Evolutionary conservation across 2,113 vertebrate genomes (phyloP).

Genomic region (Cyanocitta stelleri): DNA sequence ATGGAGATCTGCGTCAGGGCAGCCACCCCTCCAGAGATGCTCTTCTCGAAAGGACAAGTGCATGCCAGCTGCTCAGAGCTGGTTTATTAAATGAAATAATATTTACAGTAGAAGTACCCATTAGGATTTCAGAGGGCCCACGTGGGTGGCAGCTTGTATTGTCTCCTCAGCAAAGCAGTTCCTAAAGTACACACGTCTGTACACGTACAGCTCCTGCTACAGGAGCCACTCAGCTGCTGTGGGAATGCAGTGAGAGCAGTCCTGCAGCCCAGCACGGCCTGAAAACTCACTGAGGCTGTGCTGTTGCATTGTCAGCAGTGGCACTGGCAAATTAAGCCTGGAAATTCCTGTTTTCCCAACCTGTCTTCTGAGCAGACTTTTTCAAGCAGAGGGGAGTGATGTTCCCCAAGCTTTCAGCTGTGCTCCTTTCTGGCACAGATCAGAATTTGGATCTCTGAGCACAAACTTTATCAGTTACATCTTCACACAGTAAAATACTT

Average conservation of each 20-base stretch:
- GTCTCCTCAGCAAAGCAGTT: neutral
- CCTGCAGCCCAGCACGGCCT: neutral
- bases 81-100: neutral
- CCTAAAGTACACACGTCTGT: neutral
- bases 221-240: neutral
- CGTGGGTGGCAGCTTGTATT: neutral
- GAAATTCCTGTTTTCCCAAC: neutral
- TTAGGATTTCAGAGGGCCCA: neutral
- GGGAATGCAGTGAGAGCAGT: neutral
- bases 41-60: neutral
- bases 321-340: neutral
- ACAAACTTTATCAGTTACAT: neutral
- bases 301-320: neutral
- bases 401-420: neutral
- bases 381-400: neutral
- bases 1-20: neutral
- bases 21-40: neutral
- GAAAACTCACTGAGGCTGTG: neutral
- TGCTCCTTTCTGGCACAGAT: neutral
- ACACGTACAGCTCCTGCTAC: neutral
- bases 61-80: neutral
- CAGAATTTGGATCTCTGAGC: neutral
- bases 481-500: conserved; percentile 19
- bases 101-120: neutral
- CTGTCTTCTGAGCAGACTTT: neutral